phyloP scores from a whole-genome alignment of 2,113 vertebrate species.

The Chaetodon trifascialis region DNA sequence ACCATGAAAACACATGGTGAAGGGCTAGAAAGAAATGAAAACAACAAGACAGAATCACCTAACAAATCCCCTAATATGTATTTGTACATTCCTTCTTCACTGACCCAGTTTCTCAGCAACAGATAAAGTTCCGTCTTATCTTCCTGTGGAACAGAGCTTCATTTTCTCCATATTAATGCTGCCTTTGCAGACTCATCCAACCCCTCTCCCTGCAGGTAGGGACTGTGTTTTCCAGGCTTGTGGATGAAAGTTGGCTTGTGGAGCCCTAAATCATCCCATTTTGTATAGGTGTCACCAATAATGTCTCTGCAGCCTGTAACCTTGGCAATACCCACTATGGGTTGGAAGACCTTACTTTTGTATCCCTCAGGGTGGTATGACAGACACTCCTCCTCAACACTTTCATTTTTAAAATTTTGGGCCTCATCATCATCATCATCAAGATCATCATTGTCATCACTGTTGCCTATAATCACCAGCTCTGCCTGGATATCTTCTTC shows the following conservation, averaged over 20 bases:
- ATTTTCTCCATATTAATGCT: conserved; percentile 80
- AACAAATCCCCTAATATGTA: background rate
- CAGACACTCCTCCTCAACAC: conserved; percentile 56
- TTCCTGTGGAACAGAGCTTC: conserved; percentile 40
- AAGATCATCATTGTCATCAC: conserved; percentile 38
- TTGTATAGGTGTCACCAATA: conserved; percentile 72
- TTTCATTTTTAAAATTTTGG: conserved; percentile 52
- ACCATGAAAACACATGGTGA: background rate
- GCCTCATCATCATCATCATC: conserved; percentile 71
- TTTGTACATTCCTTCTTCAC: background rate
- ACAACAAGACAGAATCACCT: background rate
- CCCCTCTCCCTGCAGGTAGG: conserved; percentile 60
- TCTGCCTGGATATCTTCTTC: conserved; percentile 91
- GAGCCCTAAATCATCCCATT: conserved; percentile 82
- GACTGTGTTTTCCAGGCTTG: conserved; percentile 61
- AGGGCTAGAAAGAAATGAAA: background rate
- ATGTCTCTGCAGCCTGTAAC: conserved; percentile 27
- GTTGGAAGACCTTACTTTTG: conserved; percentile 88
- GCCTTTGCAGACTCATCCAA: conserved; percentile 85
- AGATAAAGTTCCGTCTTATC: conserved; percentile 1
- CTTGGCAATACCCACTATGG: conserved; percentile 57
- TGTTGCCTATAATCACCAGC: conserved; percentile 90
- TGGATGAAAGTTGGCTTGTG: conserved; percentile 84
- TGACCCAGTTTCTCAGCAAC: background rate
- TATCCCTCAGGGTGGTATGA: conserved; percentile 88